Evolutionary conservation across 2,113 vertebrate species (phyloP).

Genomic region (Cathartes aura): DNA sequence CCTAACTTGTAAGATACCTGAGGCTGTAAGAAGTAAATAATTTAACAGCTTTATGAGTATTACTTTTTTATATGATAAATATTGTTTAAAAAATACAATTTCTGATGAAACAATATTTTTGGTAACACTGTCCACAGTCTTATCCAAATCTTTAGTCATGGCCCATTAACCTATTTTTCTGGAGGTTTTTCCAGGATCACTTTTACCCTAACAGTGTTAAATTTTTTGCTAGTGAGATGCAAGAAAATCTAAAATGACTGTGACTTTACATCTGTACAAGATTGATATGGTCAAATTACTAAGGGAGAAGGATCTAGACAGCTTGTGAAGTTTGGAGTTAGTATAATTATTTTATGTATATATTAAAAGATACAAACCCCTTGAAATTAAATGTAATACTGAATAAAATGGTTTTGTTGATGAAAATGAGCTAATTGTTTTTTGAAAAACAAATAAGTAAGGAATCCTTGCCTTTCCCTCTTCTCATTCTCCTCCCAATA

Average conservation of each 20-base stretch:
- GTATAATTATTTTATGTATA: not conserved
- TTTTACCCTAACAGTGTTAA: not conserved
- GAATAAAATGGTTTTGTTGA: not conserved
- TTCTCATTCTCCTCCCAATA: rapidly evolving
- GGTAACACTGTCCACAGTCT: not conserved
- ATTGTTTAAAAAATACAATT: not conserved
- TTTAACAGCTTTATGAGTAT: not conserved
- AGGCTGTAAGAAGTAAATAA: not conserved
- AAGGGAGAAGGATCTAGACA: not conserved
- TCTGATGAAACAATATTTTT: not conserved
- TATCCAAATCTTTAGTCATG: not conserved
- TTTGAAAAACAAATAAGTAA: not conserved
- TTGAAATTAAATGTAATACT: not conserved
- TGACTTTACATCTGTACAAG: not conserved
- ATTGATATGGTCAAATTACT: not conserved
- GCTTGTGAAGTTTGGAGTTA: not conserved
- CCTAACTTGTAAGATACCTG: not conserved
- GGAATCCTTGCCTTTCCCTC: not conserved
- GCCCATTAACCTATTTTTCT: not conserved
- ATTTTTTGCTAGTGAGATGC: not conserved
- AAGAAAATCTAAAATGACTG: not conserved
- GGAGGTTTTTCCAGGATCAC: not conserved
- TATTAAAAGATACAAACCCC: not conserved
- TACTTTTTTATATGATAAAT: not conserved
- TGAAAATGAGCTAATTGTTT: not conserved